Percentiles rank a stretch among this genome's conserved stretches.
phyloP scores from a whole-genome alignment of 2,888 invertebrate species.

The Tinea semifulvella region DNA sequence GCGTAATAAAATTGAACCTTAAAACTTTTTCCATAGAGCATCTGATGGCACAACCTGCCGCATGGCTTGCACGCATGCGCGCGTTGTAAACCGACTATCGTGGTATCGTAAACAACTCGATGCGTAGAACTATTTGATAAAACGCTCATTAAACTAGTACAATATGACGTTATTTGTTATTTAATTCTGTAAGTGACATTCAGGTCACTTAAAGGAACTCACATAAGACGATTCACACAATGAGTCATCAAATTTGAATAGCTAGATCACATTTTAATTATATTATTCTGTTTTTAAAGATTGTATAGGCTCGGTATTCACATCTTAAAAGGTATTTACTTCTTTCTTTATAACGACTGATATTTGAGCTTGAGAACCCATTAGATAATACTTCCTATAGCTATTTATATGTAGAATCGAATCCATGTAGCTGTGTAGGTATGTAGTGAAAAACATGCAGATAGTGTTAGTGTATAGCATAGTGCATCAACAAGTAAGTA shows the following conservation, averaged over 20 bases:
- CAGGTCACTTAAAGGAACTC: conserved; percentile 7
- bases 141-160: conserved; percentile 31
- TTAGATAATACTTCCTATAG: no score
- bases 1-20: conserved; percentile 17
- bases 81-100: conserved; percentile 42
- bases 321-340: no score
- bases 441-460: no score
- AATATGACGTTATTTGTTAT: conserved; percentile 33
- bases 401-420: no score
- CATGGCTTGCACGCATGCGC: conserved; percentile 39
- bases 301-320: no score
- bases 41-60: no score
- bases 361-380: no score
- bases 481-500: conserved; percentile 35
- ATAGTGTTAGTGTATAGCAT: no score
- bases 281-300: conserved; percentile 1
- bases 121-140: conserved; percentile 46
- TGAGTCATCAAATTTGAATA: conserved; percentile 8
- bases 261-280: conserved; percentile 9
- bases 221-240: conserved; percentile 4
- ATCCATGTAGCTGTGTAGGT: no score
- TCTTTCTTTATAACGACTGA: no score
- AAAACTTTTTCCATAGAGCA: no score
- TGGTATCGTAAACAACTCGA: conserved; percentile 54
- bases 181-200: conserved; percentile 22